Evolutionary conservation across 2,888 invertebrate genomes (phyloP), one percentile per base, ranked within the genome.

Genomic region (Mechanitis mazaeus): DNA sequence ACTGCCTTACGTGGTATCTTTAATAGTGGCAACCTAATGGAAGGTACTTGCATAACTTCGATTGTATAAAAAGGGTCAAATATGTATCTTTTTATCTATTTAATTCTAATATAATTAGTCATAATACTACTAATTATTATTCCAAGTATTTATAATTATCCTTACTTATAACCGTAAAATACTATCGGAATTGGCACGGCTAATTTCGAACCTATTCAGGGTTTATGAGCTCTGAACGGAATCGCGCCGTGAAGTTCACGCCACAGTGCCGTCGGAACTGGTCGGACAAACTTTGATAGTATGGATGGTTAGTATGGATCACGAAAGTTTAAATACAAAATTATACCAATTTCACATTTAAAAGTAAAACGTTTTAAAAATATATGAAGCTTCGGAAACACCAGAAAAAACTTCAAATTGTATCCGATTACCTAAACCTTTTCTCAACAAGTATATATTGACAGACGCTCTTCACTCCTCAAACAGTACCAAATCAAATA

Each of bases 1-100:
- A 90, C 90, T 72, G 88, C 84, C 88, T 89, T 90, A 89, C 90
- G 87, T 87, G 59, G 6, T 63, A 63, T 63, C 59, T 59, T 54
- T 50, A 55, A 50, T 55, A 56, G 58, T 53, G 62, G 55, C 56
- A 35, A 55, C 50, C 58, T 64, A 54, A 61, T 59, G 59, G 63
- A 63, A 56, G 58, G 33, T 54, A 56, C 54, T 56, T 54, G 54
- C 45, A 53, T n/a, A 20, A 33, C 54, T 54, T 31, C 3, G 50
- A 58, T 53, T 50, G 28, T 50, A 50, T 50, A 50, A 31, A 50
- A 50, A 50, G 50, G 9, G 31, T 50, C 50, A 50, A 31, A 31
- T 50, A 7, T 31, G 7, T 2, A 11, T 50, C 31, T 9, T 31
- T n/a, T 50, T 28, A 31, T 50, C 7, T 20, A 50, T 50, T 28